Evolutionary conservation across 2,888 invertebrate genomes (phyloP), one percentile per base, ranked within the genome.

Genomic region (Helleia helle): DNA sequence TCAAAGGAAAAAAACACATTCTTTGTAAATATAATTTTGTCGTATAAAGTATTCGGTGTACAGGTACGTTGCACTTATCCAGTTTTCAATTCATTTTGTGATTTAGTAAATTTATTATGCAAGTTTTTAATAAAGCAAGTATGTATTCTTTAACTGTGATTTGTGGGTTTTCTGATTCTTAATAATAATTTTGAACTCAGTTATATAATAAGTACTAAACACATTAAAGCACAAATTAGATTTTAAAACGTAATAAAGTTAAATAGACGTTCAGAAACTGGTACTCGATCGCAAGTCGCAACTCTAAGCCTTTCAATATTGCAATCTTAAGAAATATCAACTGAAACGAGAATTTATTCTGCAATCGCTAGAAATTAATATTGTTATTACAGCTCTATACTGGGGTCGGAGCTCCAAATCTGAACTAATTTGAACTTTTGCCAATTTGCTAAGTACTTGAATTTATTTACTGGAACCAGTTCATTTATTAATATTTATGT

Each of bases 281-380:
- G 55, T 57, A 63, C 62, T 68, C 59, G 59, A 59, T 58, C 56
- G 56, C 65, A 64, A 65, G 58, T 58, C 56, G 56, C 65, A 64
- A 65, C 60, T 67, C 58, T 62, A 55, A 43, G 59, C 61, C 57
- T 65, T 70, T 68, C 62, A 67, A 66, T 73, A 67, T 68, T 67
- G 71, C 70, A 76, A 72, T 69, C 53, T 73, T 74, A 67, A 61
- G 75, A 75, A 76, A 74, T 70, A 67, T 56, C 65, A 71, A 69
- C 70, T 71, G 59, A 65, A 67, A 69, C 62, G 58, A 65, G 65
- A 64, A 70, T 65, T 71, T 62, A 64, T 60, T 58, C 58, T 62
- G 51, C 53, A 62, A 54, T 59, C 62, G 65, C 62, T 67, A 64
- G 56, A 64, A 65, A 62, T 58, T 57, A 61, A 62, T 59, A 60